Base-by-base conservation (phyloP, 2,888 invertebrate species). In the Tanytarsus gracilentus region DNA sequence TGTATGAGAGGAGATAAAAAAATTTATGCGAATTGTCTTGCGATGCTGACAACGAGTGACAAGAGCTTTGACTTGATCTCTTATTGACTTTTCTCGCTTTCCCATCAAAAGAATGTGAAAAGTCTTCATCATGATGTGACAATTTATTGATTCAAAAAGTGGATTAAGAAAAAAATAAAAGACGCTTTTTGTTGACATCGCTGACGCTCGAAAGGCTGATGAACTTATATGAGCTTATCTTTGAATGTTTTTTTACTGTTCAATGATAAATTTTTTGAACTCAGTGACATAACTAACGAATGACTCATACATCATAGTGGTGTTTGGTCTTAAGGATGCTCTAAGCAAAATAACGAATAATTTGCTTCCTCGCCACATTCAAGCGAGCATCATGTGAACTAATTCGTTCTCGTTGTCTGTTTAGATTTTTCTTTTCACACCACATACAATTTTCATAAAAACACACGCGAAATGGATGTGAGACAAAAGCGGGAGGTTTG, bases 271-370 rank as follows among this genome's bases (percentile, higher is more conserved):
- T n/a, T n/a, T n/a, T n/a, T n/a, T n/a, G n/a, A n/a, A n/a, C n/a
- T n/a, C n/a, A n/a, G n/a, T n/a, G n/a, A n/a, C n/a, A n/a, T n/a
- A n/a, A n/a, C n/a, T n/a, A n/a, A n/a, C n/a, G n/a, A n/a, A n/a
- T n/a, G n/a, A n/a, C n/a, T n/a, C n/a, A 33, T 8, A 44, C 44
- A 21, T 44, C 44, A 21, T 44, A 44, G 18, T 9, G 18, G 18
- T 44, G 11, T 44, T 33, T 36, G 14, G 23, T 53, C 36, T 36
- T 21, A 53, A 53, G 53, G 53, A 39, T 26, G 56, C 56, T 56
- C 16, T 14, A 56, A 29, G 56, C 40, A 18, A 44, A 44, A n/a
- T n/a, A 21, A 56, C 18, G 23, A 56, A 56, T 56, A 56, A 56
- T 56, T 56, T 56, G 56, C 40, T n/a, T n/a, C n/a, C n/a, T n/a